Conservation (phyloP, 2,888 invertebrate genomes). For the Pandemis heparana region DNA sequence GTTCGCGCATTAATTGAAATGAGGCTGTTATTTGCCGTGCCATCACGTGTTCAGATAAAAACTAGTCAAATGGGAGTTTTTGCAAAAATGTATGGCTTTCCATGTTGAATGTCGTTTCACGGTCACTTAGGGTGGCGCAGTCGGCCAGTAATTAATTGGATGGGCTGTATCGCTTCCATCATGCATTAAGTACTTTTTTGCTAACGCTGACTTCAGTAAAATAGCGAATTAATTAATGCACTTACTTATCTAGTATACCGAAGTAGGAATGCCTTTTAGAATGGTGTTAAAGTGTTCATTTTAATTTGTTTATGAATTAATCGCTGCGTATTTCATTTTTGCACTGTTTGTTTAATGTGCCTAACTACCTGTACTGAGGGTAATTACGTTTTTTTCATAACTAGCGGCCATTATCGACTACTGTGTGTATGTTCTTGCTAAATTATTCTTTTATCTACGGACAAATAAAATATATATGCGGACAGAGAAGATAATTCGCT, state of each 20-base stretch:
- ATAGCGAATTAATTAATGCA: slow-evolving; percentile 37
- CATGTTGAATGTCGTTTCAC: slow-evolving; percentile 70
- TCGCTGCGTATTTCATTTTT: slow-evolving; percentile 41
- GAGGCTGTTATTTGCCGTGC: slow-evolving; percentile 51
- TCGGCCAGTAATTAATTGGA: slow-evolving; percentile 48
- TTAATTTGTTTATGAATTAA: slow-evolving; percentile 43
- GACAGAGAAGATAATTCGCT: slow-evolving; percentile 34
- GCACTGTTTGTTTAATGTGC: slow-evolving; percentile 38
- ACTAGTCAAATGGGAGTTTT: slow-evolving; percentile 51
- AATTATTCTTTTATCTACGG: slow-evolving; percentile 29
- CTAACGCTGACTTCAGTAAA: slow-evolving; percentile 32
- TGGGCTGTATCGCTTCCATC: slow-evolving; percentile 39
- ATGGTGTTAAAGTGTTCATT: slow-evolving; percentile 43
- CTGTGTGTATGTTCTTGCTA: slow-evolving; percentile 14
- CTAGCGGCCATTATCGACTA: background rate
- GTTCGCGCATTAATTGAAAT: slow-evolving; percentile 50
- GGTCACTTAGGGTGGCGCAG: slow-evolving; percentile 61
- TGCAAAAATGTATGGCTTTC: slow-evolving; percentile 47
- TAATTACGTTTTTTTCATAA: slow-evolving; percentile 10
- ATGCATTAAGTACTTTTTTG: slow-evolving; percentile 45
- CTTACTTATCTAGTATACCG: slow-evolving; percentile 33
- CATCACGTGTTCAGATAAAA: slow-evolving; percentile 55
- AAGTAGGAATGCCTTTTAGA: slow-evolving; percentile 43
- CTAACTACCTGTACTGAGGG: slow-evolving; percentile 14
- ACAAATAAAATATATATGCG: slow-evolving; percentile 32